Conservation (phyloP, 1,140 invertebrate genomes). For the Zaprionus gabonicus region DNA sequence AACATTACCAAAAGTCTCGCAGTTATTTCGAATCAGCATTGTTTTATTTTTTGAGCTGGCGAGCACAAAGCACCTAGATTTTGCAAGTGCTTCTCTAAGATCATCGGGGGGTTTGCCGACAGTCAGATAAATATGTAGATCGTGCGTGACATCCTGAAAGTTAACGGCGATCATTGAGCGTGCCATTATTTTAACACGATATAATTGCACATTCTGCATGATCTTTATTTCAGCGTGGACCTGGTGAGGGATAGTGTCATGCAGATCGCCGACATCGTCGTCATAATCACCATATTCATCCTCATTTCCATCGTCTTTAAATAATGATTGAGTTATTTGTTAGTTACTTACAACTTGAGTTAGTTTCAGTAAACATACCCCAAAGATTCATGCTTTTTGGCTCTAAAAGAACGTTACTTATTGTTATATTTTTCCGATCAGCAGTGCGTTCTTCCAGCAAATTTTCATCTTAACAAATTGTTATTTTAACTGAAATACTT, state of each 20-base stretch:
- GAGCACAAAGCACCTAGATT: slow-evolving; percentile 25
- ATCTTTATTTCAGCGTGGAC: neutral
- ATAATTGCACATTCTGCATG: slow-evolving; percentile 23
- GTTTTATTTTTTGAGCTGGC: neutral
- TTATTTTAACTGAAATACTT: too few relatives aligned
- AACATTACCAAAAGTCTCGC: neutral
- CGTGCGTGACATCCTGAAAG: slow-evolving; percentile 29
- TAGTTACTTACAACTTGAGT: too few relatives aligned
- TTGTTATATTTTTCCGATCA: too few relatives aligned
- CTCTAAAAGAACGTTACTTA: too few relatives aligned
- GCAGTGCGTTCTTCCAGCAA: too few relatives aligned
- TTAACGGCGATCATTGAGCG: slow-evolving; percentile 40
- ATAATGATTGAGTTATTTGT: too few relatives aligned
- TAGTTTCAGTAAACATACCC: too few relatives aligned
- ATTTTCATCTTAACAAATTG: too few relatives aligned
- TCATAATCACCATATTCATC: too few relatives aligned
- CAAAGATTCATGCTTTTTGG: too few relatives aligned
- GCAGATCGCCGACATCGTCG: too few relatives aligned
- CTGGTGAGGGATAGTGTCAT: neutral
- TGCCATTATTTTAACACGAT: slow-evolving; percentile 35
- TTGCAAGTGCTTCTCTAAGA: neutral
- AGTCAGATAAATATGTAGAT: slow-evolving; percentile 30
- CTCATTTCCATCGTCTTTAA: too few relatives aligned
- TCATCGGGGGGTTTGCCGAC: neutral
- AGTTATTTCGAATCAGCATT: slow-evolving; percentile 56